Conservation (phyloP, 2,888 invertebrate species). For the Clitarchus hookeri region DNA sequence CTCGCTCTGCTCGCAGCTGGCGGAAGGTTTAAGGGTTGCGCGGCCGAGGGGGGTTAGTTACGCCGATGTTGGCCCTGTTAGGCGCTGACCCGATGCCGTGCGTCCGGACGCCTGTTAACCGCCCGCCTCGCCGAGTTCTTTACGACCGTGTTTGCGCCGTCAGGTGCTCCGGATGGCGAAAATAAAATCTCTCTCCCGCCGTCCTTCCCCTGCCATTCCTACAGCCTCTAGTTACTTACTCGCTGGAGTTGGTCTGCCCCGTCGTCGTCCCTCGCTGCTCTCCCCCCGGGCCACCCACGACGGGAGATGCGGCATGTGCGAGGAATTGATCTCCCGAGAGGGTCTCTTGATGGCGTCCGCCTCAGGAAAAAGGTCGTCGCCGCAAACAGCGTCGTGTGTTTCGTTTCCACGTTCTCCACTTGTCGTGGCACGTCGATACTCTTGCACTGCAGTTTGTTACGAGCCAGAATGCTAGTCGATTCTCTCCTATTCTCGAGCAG, state of each 20-base stretch:
- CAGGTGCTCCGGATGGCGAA: constrained; percentile 1
- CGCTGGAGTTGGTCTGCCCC: neutral
- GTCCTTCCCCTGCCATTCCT: neutral
- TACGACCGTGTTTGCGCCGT: neutral
- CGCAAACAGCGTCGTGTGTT: neutral
- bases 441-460: no score
- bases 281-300: neutral
- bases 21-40: neutral
- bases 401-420: neutral
- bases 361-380: no score
- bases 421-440: no score
- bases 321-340: constrained; percentile 6
- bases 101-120: constrained; percentile 1
- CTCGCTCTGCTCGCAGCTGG: neutral
- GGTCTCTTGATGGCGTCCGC: neutral
- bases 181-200: neutral
- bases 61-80: neutral
- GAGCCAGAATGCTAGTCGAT: no score
- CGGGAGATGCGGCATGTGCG: neutral
- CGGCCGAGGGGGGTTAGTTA: neutral
- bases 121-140: neutral
- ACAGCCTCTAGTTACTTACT: neutral
- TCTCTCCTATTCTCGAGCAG: no score
- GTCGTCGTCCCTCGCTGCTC: neutral
- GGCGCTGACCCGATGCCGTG: neutral